Evolutionary conservation across 2,797 vertebrate genomes (phyloP), one percentile per base, ranked within the genome.

Genomic region (Darevskia mixta): DNA sequence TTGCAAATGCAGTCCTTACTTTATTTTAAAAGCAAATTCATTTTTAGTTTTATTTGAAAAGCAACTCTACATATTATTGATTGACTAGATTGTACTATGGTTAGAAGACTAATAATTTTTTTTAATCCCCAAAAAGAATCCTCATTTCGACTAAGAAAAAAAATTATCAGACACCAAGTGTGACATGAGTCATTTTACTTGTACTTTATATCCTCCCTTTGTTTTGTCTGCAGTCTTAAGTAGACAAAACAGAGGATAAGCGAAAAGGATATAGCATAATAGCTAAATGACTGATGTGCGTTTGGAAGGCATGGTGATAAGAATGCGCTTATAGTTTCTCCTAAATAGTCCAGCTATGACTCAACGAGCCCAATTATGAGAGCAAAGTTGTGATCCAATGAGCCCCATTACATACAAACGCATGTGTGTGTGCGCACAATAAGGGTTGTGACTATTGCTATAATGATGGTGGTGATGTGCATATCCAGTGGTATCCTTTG

Each of bases 161-260:
- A 85, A 73, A 15, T 49, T 11, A 11, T 88, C 83, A 80, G 69
- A 66, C 41, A 81, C 5, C 43, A 89, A 81, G 41, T n/a, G 41
- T 89, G 83, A 76, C 78, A 81, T 38, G 76, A 85, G 43, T 81
- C 58, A 81, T 79, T 85, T 55, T 38, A 81, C 8, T 61, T 25
- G 75, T 90, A 64, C 17, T 25, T 75, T 78, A 83, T 80, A 76
- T 87, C 79, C 90, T 79, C 81, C 35, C 61, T 84, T 87, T 88
- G 9, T 83, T 92, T 94, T 90, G 45, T 89, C 90, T 93, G 23
- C 73, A 87, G 43, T 49, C 83, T 89, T 69, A 91, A 88, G 66
- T 3, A 92, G 82, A 91, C 80, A 93, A 93, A 92, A 86, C 83
- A 85, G 6, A 78, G 87, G 76, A 80, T 9, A 92, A 80, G 88